Conservation (phyloP, 1,140 invertebrate species). For the Harpegnathos saltator region DNA sequence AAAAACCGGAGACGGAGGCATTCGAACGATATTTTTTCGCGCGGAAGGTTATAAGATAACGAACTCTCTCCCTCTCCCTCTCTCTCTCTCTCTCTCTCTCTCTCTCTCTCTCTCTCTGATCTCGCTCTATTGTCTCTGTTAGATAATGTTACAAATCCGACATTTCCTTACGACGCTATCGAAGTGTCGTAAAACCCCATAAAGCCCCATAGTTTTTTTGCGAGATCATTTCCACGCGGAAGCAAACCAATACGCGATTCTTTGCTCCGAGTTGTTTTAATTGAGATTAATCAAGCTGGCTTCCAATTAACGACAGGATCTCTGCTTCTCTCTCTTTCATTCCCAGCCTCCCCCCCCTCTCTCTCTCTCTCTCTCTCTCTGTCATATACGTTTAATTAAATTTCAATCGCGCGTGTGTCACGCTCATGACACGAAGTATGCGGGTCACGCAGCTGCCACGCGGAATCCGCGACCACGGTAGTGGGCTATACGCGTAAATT, state of each 20-base stretch:
- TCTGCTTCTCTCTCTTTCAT: background rate
- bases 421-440: conserved; percentile 41
- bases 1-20: background rate
- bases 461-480: conserved; percentile 40
- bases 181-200: background rate
- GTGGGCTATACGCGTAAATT: conserved; percentile 46
- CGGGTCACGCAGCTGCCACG: conserved; percentile 51
- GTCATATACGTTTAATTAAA: conserved; percentile 65
- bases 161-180: conserved; percentile 10
- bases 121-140: conserved; percentile 23
- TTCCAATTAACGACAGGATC: conserved; percentile 58
- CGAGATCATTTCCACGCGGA: too few relatives aligned
- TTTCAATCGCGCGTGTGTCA: conserved; percentile 67
- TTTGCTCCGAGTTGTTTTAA: conserved; percentile 46
- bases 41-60: background rate
- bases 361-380: background rate
- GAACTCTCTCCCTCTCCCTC: too few relatives aligned
- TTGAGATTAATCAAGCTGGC: conserved; percentile 66
- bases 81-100: too few relatives aligned
- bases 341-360: background rate
- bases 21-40: background rate
- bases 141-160: background rate
- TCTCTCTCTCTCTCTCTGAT: too few relatives aligned
- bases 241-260: too few relatives aligned
- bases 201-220: conserved; percentile 20